These are phyloP conservation scores for Rallus limicola DNA, from an alignment of 2,113 vertebrate species.

Conservation along the genomic window DNA sequence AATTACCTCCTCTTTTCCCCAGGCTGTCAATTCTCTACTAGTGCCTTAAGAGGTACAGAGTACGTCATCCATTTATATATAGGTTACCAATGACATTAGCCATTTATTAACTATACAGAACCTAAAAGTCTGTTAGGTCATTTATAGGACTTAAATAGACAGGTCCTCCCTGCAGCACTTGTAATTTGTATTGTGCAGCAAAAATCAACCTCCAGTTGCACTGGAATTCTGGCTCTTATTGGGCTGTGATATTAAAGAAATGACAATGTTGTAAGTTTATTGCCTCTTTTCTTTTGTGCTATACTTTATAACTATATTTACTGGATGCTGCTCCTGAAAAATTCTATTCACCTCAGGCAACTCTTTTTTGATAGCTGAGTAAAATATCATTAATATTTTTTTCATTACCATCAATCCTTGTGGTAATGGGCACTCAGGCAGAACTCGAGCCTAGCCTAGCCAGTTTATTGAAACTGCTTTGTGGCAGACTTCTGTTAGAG, in stretches of 20 bases:
- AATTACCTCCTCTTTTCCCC: background rate
- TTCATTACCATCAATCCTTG: slow-evolving; percentile 60
- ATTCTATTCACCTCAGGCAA: slow-evolving; percentile 48
- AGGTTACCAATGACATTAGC: background rate
- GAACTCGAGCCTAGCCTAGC: background rate
- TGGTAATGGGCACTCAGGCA: slow-evolving; percentile 21
- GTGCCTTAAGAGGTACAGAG: background rate
- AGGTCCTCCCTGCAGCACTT: background rate
- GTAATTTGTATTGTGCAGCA: background rate
- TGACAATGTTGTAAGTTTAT: slow-evolving; percentile 36
- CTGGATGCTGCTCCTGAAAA: slow-evolving; percentile 49
- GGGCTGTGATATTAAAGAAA: slow-evolving; percentile 35
- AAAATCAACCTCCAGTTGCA: background rate
- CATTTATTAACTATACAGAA: slow-evolving; percentile 24
- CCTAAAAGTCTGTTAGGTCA: background rate
- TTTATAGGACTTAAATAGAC: slow-evolving; percentile 12
- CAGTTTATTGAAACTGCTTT: slow-evolving; percentile 3
- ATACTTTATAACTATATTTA: slow-evolving; percentile 59
- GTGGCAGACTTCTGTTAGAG: background rate
- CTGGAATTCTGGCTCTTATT: slow-evolving; percentile 25
- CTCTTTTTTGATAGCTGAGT: slow-evolving; percentile 54
- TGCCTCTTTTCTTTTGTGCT: slow-evolving; percentile 20
- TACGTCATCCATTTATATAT: background rate
- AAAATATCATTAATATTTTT: slow-evolving; percentile 53
- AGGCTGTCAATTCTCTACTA: slow-evolving; percentile 5